Base-by-base conservation (phyloP, 2,888 invertebrate species). In the Drosophila differens region DNA sequence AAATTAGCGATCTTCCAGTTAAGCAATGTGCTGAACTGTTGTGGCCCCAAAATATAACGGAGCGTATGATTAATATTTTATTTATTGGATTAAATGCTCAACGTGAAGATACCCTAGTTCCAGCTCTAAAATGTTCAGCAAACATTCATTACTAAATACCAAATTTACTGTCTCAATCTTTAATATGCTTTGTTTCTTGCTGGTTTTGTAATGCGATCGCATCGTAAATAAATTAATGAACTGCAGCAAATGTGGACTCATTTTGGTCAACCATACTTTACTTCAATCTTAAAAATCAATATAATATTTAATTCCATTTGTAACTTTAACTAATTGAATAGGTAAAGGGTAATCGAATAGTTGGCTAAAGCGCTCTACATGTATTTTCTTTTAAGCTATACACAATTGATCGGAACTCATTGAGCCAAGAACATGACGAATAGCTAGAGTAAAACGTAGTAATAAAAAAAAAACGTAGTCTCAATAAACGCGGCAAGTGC, bases 401-500 rank as follows among this genome's bases (percentile, higher is more conserved):
- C 39, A 19, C 44, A 37, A 30, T 52, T 66, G 64, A 63, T 63
- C 64, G 28, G n/a, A 71, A 37, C 28, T 54, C 37, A 73, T 57
- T 51, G 74, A 64, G 65, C 44, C 47, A 73, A 52, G 74, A 52
- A 74, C 37, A 37, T 59, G 72, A 76, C 70, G 76, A 70, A 59
- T 51, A 28, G 37, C 22, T 19, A 25, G 30, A 16, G 32, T 59
- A 76, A 59, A 60, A 25, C 55, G 22, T 22, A 60, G 55, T 71
- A 63, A 73, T 73, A 55, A 63, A 53, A 53, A 22, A 25, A 28
- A 62, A 61, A 57, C 39, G 55, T 55, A 51, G 57, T 33, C 35
- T 53, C 32, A 54, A 60, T 65, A 67, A 72, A 69, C 35, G 54
- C 47, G 67, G 57, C 79, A 83, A 83, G 81, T 83, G 79, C 68